These are phyloP conservation scores for Takifugu bimaculatus DNA, from an alignment of 2,113 vertebrate species.

Conservation along the genomic window DNA sequence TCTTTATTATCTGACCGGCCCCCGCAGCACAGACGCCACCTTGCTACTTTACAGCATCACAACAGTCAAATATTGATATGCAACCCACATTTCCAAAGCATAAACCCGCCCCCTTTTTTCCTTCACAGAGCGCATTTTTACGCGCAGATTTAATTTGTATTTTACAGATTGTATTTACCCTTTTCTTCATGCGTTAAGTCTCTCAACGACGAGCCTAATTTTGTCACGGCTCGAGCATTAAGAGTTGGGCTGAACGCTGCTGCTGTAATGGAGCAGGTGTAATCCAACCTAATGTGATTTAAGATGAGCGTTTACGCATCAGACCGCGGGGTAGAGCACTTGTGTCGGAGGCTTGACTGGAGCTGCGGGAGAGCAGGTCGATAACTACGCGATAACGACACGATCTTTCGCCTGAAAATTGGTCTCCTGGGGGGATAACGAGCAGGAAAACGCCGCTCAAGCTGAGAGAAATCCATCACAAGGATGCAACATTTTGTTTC, in stretches of 20 bases:
- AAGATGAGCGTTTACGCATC: slow-evolving; percentile 67
- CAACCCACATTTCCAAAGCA: no score
- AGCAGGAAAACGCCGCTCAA: slow-evolving; percentile 6
- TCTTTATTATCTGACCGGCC: no score
- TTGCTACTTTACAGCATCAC: background rate
- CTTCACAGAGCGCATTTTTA: slow-evolving; percentile 33
- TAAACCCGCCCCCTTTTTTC: no score
- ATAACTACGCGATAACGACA: slow-evolving; percentile 64
- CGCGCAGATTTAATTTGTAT: slow-evolving; percentile 19
- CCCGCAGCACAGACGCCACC: background rate
- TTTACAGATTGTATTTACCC: background rate
- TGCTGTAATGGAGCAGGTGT: slow-evolving; percentile 71
- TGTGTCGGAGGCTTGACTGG: slow-evolving; percentile 53
- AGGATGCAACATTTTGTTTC: slow-evolving; percentile 19
- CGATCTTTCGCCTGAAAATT: slow-evolving; percentile 69
- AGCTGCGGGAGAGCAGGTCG: slow-evolving; percentile 62
- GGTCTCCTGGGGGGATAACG: slow-evolving; percentile 60
- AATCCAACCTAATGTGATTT: slow-evolving; percentile 78
- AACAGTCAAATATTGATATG: background rate
- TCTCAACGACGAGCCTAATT: slow-evolving; percentile 57
- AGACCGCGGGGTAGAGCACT: slow-evolving; percentile 70
- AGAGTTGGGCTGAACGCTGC: slow-evolving; percentile 49
- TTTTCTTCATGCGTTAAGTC: slow-evolving; percentile 29
- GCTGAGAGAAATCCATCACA: slow-evolving; percentile 13
- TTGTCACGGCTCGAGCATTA: slow-evolving; percentile 58